Percentiles rank a stretch among this genome's conserved stretches.
Evolutionary conservation across 1,140 invertebrate genomes (phyloP).

Genomic region (Medauroidea extradentata): DNA sequence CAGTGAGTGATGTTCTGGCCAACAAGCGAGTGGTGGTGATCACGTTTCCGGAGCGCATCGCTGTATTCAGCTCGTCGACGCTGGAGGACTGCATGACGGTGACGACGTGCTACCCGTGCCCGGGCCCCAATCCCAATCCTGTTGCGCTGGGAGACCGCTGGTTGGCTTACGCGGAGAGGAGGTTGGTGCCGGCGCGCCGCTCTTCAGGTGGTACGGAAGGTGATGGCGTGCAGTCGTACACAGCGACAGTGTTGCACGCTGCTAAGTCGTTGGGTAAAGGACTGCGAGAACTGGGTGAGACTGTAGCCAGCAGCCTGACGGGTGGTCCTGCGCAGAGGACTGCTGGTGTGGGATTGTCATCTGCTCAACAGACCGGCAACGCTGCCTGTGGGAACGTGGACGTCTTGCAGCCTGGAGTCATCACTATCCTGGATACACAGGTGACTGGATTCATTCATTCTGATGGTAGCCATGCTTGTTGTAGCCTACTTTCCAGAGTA

Average conservation of each 20-base stretch:
- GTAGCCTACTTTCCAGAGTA: background rate
- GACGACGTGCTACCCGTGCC: constrained; percentile 84
- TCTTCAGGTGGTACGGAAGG: constrained; percentile 52
- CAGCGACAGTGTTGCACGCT: constrained; percentile 90
- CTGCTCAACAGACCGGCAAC: background rate
- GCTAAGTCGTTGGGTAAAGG: constrained; percentile 88
- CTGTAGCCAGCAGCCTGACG: constrained; percentile 84
- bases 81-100: constrained; percentile 82
- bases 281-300: constrained; percentile 85
- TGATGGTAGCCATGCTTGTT: background rate
- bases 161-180: constrained; percentile 61
- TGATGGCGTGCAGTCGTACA: constrained; percentile 80
- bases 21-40: constrained; percentile 79
- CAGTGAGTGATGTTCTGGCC: constrained; percentile 79
- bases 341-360: background rate
- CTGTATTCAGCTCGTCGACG: constrained; percentile 84
- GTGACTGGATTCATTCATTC: constrained; percentile 36
- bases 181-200: constrained; percentile 52
- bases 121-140: constrained; percentile 82
- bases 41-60: constrained; percentile 83
- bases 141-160: constrained; percentile 71
- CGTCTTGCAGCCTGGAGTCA: constrained; percentile 69
- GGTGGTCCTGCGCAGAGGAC: constrained; percentile 47
- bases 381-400: background rate
- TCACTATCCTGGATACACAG: constrained; percentile 85